Evolutionary conservation across 2,888 invertebrate genomes (phyloP), one percentile per base, ranked within the genome.

Genomic region (Trachelus tabidus): DNA sequence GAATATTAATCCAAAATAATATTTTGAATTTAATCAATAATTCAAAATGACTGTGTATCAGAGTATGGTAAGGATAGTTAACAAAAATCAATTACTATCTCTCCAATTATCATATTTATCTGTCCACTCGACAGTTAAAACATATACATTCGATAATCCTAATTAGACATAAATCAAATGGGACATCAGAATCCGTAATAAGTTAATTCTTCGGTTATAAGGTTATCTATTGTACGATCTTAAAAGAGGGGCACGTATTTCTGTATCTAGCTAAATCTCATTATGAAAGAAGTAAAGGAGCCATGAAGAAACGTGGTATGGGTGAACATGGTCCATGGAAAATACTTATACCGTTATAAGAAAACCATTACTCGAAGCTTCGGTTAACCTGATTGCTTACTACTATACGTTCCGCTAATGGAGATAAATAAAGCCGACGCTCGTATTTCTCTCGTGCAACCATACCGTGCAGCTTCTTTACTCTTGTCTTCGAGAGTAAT

Each of bases 311-410:
- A 56, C 9, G 56, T 15, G 56, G 56, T 23, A 4, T 56, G 23
- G 56, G 56, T 9, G 9, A 23, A 56, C 56, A 56, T 56, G 56
- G 56, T 56, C 56, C 56, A 56, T 56, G 56, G 56, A 56, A 56
- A 56, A 56, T 56, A 23, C 56, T 15, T 56, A 56, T 56, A 23
- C 56, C 56, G 23, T 56, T 23, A 56, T 2, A 56, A 56, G 56
- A 56, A 56, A 56, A 56, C 33, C 71, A 33, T 71, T 71, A 71
- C 71, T 71, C 71, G 12, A 31, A 31, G 71, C 12, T 33, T 71
- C 71, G 71, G 71, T 71, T 71, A 71, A 71, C 71, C 71, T 33
- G 71, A 33, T 71, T 71, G 71, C 71, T 71, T 33, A 33, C 71
- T 33, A 15, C 31, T 71, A 31, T 71, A 9, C 71, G 71, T 71